A percentile compares a stretch with the other conserved stretches of the same genome.
Conservation (phyloP, 2,797 vertebrate species). For the Eulemur coronatus region DNA sequence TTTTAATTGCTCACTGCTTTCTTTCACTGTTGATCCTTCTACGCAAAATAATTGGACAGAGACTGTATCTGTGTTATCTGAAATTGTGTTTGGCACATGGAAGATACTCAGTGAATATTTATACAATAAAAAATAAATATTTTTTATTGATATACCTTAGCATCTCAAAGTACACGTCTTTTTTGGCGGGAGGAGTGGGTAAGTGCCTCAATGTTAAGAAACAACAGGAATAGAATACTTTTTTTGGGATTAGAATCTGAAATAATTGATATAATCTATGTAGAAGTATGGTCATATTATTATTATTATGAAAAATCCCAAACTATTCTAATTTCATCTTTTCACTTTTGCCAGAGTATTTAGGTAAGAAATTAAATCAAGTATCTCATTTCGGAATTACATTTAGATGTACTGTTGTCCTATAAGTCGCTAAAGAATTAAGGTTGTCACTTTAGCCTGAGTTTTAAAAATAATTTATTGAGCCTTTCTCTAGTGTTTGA, state of each 20-base stretch:
- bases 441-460: background rate
- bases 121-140: background rate
- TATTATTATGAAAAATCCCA: background rate
- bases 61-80: background rate
- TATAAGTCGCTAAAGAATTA: background rate
- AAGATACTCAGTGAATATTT: background rate
- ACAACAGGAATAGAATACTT: background rate
- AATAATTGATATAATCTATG: background rate
- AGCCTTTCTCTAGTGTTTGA: background rate
- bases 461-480: slow-evolving; percentile 11
- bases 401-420: background rate
- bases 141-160: background rate
- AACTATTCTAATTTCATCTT: background rate
- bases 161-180: background rate
- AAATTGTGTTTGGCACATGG: background rate
- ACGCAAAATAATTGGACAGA: background rate
- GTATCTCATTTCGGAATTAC: background rate
- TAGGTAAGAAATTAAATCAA: background rate
- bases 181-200: background rate
- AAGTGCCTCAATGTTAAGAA: background rate
- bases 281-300: background rate
- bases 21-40: background rate
- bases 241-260: background rate
- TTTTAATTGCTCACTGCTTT: background rate
- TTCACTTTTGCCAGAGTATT: background rate